Base-by-base conservation (phyloP, 2,797 vertebrate genomes). In the Helostoma temminkii region DNA sequence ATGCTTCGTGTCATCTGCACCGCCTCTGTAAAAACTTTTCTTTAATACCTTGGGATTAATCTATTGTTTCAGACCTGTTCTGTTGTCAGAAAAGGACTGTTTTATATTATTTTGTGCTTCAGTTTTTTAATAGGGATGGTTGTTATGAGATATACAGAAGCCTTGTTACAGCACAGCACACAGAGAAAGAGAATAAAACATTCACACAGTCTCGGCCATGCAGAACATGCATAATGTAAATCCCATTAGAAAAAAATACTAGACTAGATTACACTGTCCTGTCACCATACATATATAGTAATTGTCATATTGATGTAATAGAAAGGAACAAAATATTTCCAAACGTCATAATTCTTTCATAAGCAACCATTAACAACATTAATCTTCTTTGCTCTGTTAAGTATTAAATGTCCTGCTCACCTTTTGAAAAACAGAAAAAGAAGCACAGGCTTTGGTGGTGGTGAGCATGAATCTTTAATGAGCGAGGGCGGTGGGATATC, bases 391-490 rank as follows among this genome's bases (percentile, higher is more conserved):
- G 30, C 19, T 25, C 32, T 24, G 9, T 66, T 50, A 53, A 63
- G 83, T 76, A 57, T 82, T 74, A 72, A 78, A 82, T 74, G 62
- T 76, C 58, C 59, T 9, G 63, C 67, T 74, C 75, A 76, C 70
- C 67, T 83, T 76, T 74, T 65, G 52, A 76, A 60, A 71, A 37
- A 58, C 34, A 65, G 53, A 42, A 47, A 55, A 45, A 22, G 39
- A 26, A 49, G 61, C 66, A 1, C 11, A 19, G 63, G 26, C 67
- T 79, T 74, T 48, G 54, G 36, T 60, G 50, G 70, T 5, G 53
- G 54, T 26, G 53, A 52, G 36, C 68, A 85, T 92, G 66, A 80
- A 89, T 90, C 50, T 91, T 91, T 92, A 83, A 91, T 88, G 82
- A 81, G 66, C 1, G n/a, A 67, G 53, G 74, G 46, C n/a, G 81